Evolutionary conservation across 30 jellyfish, hydroid and myxozoan species (phyloP).

Genomic region (Hydractinia symbiolongicarpus): DNA sequence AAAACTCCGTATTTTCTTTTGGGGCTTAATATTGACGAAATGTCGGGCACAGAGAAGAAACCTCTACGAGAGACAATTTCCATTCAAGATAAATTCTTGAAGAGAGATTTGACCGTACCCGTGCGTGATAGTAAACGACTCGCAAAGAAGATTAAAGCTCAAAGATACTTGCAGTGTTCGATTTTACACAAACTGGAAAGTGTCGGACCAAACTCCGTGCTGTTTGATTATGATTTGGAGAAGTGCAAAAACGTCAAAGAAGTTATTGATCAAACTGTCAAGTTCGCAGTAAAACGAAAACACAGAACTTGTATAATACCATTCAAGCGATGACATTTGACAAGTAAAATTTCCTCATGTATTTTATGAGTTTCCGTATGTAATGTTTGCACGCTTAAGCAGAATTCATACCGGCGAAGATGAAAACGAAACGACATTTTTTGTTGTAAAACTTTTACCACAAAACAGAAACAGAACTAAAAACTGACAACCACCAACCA

Average conservation of each 20-base stretch:
- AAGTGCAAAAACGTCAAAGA: conserved; percentile 9
- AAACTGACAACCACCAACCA: too few relatives aligned
- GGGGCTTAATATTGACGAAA: conserved; percentile 23
- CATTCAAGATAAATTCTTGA: conserved; percentile 23
- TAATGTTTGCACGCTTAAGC: too few relatives aligned
- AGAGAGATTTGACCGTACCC: conserved; percentile 22
- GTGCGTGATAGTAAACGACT: background rate
- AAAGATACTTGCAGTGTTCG: background rate
- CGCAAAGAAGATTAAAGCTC: conserved; percentile 16
- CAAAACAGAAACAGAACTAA: too few relatives aligned
- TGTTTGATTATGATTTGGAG: conserved; percentile 4
- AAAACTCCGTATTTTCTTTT: conserved; percentile 15
- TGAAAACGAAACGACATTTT: too few relatives aligned
- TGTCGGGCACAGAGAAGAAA: background rate
- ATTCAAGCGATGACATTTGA: background rate
- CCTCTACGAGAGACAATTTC: conserved; percentile 25
- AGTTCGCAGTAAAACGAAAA: conserved; percentile 16
- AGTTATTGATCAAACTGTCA: conserved; percentile 3
- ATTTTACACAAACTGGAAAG: background rate
- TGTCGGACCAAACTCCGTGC: background rate
- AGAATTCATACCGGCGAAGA: too few relatives aligned
- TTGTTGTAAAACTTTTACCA: too few relatives aligned
- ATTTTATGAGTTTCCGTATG: too few relatives aligned
- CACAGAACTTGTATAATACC: conserved; percentile 10
- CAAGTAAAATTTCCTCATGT: background rate